Base-by-base conservation (phyloP, 2,113 vertebrate species). In the Phalacrocorax brasilianus region DNA sequence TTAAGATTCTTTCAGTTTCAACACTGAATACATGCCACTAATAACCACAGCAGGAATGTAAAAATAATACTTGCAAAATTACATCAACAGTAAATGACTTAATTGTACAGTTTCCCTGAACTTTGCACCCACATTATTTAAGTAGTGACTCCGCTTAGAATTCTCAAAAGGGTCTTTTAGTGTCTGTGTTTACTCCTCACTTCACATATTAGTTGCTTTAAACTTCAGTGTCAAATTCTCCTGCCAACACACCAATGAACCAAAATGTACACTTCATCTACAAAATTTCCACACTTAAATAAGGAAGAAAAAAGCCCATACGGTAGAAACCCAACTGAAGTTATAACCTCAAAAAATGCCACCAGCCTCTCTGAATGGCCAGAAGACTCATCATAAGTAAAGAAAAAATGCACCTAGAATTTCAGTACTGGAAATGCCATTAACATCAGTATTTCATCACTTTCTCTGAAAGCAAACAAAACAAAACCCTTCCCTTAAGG, bases 41-140 rank as follows among this genome's bases (percentile, higher is more conserved):
- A 88, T 85, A 94, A 89, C 35, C 3, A 10, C 66, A 85, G 49
- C 33, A 92, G 76, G 62, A 65, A 56, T 33, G 53, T 81, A 91
- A 97, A 96, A 95, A 78, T 75, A 95, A 52, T 75, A 94, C 62
- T 81, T 72, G 77, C 74, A 89, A 96, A 95, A 85, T 87, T 75
- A 89, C 88, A 92, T 22, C 0, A 0, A 87, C 32, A 45, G 66
- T 89, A 89, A 75, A 93, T 91, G 83, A 92, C 62, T 95, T 93
- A 73, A 92, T 44, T 3, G 5, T 56, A 70, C 71, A 67, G 61
- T 78, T 96, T 92, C 70, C 66, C 91, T 24, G 12, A 79, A 91
- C 58, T 87, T n/a, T 61, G 76, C 52, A 88, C 50, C 74, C 89
- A 79, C n/a, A n/a, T 62, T 45, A 89, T n/a, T 91, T 73, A 85